Evolutionary conservation across 2,888 invertebrate species (phyloP), one percentile per base, ranked within the genome.

Genomic region (Amblyjoppa proteus): DNA sequence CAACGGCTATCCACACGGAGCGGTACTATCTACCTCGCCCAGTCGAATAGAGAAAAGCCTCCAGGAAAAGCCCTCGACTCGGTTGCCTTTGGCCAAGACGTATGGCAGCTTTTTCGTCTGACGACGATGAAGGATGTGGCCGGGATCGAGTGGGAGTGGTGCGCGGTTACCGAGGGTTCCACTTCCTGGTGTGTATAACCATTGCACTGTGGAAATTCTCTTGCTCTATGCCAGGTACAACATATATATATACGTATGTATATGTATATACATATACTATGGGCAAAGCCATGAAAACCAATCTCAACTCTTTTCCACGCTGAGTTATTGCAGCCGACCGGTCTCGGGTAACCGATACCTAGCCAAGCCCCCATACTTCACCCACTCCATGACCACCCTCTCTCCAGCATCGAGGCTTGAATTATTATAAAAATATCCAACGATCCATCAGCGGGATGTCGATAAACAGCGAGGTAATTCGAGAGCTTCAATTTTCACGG

Each of bases 71-170:
- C 69, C 64, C 74, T 77, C 76, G 71, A 9, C 34, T 64, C 61
- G 31, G 31, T 16, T 31, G 16, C 61, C 61, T 64, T 13, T 64
- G 31, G 73, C 45, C 56, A 84, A 86, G 86, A 86, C 81, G 84
- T 84, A 84, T 84, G 75, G 84, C 75, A 81, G 56, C 66, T 83
- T 83, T 85, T 85, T 85, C 76, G 41, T 73, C 76, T 25, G 45
- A 85, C 41, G 85, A 73, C 80, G 80, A 83, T 85, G 83, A 85
- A 81, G 84, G 84, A 84, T 86, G 84, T 81, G 81, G 86, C 70
- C 34, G 45, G 84, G 69, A 85, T 78, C 85, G 82, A 80, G 85
- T 76, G 71, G 81, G 61, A 86, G 83, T 77, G 68, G 80, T 77
- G 83, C 82, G 77, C 81, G 41, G 80, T 80, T 74, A 81, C 79